phyloP scores from a whole-genome alignment of 2,888 invertebrate genomes.

The Andricus quercusramuli region DNA sequence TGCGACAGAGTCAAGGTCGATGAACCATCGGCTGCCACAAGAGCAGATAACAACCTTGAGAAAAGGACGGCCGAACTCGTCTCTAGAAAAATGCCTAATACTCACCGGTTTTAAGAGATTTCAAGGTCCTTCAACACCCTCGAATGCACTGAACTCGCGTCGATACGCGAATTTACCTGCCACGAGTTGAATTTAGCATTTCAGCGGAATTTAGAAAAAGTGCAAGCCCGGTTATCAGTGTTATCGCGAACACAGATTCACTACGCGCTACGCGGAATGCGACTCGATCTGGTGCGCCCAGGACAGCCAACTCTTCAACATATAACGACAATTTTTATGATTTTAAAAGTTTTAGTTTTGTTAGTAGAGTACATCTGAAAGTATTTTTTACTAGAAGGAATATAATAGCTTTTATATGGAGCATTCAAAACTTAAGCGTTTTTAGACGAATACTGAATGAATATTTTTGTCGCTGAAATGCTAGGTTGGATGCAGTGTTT shows the following conservation, averaged over 20 bases:
- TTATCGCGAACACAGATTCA: constrained; percentile 16
- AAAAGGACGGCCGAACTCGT: constrained; percentile 42
- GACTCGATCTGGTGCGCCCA: not conserved
- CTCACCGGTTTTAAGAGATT: constrained; percentile 54
- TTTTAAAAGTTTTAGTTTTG: not conserved
- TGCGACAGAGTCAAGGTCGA: constrained; percentile 70
- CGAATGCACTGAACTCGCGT: constrained; percentile 47
- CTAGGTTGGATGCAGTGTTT: constrained; percentile 56
- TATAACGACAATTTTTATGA: not conserved
- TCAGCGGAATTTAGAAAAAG: constrained; percentile 47
- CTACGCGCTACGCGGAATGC: constrained; percentile 10
- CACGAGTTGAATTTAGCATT: constrained; percentile 56
- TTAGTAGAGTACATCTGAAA: not conserved
- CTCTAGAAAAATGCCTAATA: constrained; percentile 39
- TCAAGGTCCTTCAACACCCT: constrained; percentile 35
- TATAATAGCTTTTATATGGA: not conserved
- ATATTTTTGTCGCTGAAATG: not conserved
- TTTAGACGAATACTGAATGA: not conserved
- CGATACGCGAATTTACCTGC: constrained; percentile 45
- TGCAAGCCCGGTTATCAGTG: constrained; percentile 4
- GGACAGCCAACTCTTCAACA: not conserved
- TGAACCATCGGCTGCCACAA: constrained; percentile 53
- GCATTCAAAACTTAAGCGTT: not conserved
- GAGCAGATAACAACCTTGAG: constrained; percentile 58
- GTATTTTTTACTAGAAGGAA: not conserved